Percentiles rank a stretch among this genome's conserved stretches.
phyloP scores from a whole-genome alignment of 92 coral and sea anemone species.

The Zoanthus solanderi region DNA sequence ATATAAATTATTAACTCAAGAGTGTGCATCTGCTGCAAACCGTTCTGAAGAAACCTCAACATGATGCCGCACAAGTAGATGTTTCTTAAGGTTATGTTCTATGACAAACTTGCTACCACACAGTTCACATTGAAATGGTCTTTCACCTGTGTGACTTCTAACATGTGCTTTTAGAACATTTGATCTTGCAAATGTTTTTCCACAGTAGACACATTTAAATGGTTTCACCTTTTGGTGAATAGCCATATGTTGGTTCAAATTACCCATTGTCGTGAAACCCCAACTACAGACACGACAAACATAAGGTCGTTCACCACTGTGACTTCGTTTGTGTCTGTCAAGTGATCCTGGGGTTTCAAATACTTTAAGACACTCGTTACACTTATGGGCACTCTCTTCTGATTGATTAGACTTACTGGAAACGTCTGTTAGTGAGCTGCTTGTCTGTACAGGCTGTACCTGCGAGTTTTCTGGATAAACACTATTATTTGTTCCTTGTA shows the following conservation, averaged over 20 bases:
- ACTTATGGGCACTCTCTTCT: slow-evolving; percentile 61
- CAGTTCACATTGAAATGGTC: slow-evolving; percentile 87
- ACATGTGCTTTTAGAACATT: slow-evolving; percentile 94
- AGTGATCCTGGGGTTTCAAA: slow-evolving; percentile 87
- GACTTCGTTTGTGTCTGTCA: slow-evolving; percentile 82
- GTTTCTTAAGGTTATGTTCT: slow-evolving; percentile 86
- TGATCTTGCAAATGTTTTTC: slow-evolving; percentile 94
- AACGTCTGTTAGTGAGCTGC: background rate
- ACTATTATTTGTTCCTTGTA: slow-evolving; percentile 29
- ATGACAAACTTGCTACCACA: slow-evolving; percentile 92
- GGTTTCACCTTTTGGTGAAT: slow-evolving; percentile 94
- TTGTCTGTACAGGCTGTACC: background rate
- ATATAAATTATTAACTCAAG: background rate
- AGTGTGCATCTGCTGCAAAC: slow-evolving; percentile 3
- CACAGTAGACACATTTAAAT: slow-evolving; percentile 91
- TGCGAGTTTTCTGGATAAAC: slow-evolving; percentile 32
- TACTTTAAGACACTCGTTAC: slow-evolving; percentile 80
- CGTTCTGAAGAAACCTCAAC: slow-evolving; percentile 51
- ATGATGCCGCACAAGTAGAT: slow-evolving; percentile 83
- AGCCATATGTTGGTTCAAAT: slow-evolving; percentile 88
- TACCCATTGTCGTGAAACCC: slow-evolving; percentile 92
- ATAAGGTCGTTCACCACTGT: slow-evolving; percentile 88
- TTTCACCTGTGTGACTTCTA: slow-evolving; percentile 90
- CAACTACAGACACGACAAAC: slow-evolving; percentile 90
- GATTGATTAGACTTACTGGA: background rate